Evolutionary conservation across 2,797 vertebrate species (phyloP).

Genomic region (Lithobates pipiens): DNA sequence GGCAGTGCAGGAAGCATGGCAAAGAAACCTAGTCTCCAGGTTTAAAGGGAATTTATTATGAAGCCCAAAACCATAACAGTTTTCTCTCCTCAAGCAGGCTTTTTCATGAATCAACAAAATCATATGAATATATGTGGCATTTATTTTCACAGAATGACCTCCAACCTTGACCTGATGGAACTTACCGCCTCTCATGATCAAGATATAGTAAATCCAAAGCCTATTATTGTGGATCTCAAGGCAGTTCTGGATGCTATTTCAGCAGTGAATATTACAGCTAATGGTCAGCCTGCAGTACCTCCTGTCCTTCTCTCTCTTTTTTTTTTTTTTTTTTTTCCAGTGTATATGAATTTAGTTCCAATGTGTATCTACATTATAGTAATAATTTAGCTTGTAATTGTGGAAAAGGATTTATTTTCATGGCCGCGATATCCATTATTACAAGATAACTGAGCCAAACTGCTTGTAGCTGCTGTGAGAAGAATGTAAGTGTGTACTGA

Average conservation of each 20-base stretch:
- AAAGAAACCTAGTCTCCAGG: too few relatives aligned
- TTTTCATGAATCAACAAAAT: background rate
- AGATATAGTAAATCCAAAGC: constrained; percentile 61
- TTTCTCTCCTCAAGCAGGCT: background rate
- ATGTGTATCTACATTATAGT: background rate
- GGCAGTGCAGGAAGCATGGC: too few relatives aligned
- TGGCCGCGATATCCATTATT: too few relatives aligned
- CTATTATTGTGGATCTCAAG: constrained; percentile 66
- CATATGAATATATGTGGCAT: background rate
- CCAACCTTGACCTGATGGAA: constrained; percentile 72
- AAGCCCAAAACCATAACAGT: too few relatives aligned
- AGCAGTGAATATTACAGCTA: constrained; percentile 65
- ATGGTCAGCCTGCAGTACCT: constrained; percentile 23
- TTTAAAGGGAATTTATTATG: too few relatives aligned
- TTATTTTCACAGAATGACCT: constrained; percentile 69
- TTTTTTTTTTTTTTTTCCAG: background rate
- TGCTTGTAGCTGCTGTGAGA: too few relatives aligned
- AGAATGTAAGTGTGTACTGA: too few relatives aligned
- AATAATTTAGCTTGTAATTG: too few relatives aligned
- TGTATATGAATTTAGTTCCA: background rate
- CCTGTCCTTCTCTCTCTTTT: background rate
- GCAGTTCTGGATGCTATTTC: constrained; percentile 70
- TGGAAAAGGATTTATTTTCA: too few relatives aligned
- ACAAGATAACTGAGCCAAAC: too few relatives aligned
- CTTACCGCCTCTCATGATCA: constrained; percentile 65